Conservation (phyloP, 2,113 vertebrate species). For the Stercorarius parasiticus region DNA sequence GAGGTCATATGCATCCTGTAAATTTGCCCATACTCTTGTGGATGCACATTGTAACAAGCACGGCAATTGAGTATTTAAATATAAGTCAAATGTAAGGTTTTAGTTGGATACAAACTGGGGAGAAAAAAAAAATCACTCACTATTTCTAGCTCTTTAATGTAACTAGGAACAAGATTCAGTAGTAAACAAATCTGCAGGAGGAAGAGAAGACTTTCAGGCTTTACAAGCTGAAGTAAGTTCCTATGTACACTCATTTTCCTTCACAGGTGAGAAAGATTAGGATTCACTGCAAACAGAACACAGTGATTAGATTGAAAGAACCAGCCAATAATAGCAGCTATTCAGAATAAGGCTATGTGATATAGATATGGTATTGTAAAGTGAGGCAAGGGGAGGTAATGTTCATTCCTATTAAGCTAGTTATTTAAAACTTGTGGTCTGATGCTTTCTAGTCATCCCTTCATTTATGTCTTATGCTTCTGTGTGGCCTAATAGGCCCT, state of each 20-base stretch:
- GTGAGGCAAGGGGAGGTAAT: background rate
- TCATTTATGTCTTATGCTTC: background rate
- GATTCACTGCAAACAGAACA: background rate
- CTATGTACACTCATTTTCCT: background rate
- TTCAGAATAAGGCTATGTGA: background rate
- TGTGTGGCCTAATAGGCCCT: background rate
- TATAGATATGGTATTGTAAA: background rate
- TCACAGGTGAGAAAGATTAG: background rate
- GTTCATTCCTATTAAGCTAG: background rate
- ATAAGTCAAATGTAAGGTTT: background rate
- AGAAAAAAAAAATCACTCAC: background rate
- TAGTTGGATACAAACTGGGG: background rate
- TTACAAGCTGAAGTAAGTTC: background rate
- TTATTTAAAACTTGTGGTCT: background rate
- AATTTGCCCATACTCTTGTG: background rate
- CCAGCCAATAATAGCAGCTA: background rate
- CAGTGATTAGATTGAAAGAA: background rate
- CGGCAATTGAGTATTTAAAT: background rate
- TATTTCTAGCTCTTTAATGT: background rate
- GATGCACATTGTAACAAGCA: background rate
- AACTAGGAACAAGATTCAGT: background rate
- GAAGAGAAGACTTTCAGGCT: background rate
- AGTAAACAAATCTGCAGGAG: background rate
- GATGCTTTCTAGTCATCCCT: background rate
- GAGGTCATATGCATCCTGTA: background rate